phyloP scores from a whole-genome alignment of 2,888 invertebrate genomes.

The Rhaphigaster nebulosa region DNA sequence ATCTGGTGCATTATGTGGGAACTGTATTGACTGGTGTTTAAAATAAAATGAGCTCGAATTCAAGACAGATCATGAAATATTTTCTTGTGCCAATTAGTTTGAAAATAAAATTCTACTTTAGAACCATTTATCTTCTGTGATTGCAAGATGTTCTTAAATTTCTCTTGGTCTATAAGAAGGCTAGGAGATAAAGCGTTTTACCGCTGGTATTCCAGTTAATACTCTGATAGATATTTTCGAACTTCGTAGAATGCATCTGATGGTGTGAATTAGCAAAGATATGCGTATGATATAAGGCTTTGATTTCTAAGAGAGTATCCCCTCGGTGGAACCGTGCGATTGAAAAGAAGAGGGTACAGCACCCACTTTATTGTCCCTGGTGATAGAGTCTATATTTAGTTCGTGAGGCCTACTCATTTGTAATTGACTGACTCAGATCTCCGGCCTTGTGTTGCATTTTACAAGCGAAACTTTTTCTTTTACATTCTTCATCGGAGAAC shows the following conservation, averaged over 20 bases:
- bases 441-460: constrained; percentile 3
- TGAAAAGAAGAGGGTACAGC: neutral
- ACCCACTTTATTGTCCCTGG: neutral
- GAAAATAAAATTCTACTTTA: neutral
- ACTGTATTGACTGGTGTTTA: neutral
- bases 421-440: constrained; percentile 11
- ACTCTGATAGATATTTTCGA: neutral
- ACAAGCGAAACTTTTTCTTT: constrained; percentile 31
- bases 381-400: constrained; percentile 21
- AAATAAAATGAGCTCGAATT: neutral
- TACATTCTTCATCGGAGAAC: neutral
- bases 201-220: neutral
- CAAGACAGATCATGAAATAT: neutral
- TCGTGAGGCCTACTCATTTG: neutral
- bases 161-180: neutral
- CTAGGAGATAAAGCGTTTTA: neutral
- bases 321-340: neutral
- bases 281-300: too few relatives aligned
- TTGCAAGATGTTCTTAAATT: neutral
- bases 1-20: neutral
- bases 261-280: neutral
- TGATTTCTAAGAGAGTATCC: neutral
- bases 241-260: neutral
- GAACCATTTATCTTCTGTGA: neutral
- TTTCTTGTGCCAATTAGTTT: too few relatives aligned